Evolutionary conservation across 2,888 invertebrate genomes (phyloP).

Genomic region (Pandemis heparana): DNA sequence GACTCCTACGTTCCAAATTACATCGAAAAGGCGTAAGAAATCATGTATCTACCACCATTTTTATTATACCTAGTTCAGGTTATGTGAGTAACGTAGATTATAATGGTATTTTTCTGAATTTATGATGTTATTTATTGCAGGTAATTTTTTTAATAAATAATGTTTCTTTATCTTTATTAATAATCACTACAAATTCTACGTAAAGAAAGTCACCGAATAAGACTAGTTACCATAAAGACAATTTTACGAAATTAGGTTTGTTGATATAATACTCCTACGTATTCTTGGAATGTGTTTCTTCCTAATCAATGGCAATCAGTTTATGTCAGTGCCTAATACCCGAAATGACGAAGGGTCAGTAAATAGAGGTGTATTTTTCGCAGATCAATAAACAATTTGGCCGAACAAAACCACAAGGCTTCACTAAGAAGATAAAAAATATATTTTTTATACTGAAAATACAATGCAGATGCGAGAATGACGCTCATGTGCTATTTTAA

Average conservation of each 20-base stretch:
- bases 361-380: background rate
- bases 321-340: constrained; percentile 28
- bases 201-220: no score
- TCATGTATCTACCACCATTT: no score
- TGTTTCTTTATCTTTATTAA: no score
- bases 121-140: no score
- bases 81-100: no score
- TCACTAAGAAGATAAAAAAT: background rate
- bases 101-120: no score
- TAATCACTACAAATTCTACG: no score
- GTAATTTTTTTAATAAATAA: no score
- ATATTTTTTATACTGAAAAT: background rate
- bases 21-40: no score
- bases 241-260: background rate
- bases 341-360: constrained; percentile 20
- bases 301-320: constrained; percentile 24
- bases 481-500: no score
- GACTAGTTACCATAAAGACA: background rate
- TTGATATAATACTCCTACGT: background rate
- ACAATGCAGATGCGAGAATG: background rate
- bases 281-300: constrained; percentile 4
- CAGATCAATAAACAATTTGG: constrained; percentile 22
- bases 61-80: no score
- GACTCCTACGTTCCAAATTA: no score
- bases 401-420: background rate